Base-by-base conservation (phyloP, 2,113 vertebrate species). In the Pedetes capensis region DNA sequence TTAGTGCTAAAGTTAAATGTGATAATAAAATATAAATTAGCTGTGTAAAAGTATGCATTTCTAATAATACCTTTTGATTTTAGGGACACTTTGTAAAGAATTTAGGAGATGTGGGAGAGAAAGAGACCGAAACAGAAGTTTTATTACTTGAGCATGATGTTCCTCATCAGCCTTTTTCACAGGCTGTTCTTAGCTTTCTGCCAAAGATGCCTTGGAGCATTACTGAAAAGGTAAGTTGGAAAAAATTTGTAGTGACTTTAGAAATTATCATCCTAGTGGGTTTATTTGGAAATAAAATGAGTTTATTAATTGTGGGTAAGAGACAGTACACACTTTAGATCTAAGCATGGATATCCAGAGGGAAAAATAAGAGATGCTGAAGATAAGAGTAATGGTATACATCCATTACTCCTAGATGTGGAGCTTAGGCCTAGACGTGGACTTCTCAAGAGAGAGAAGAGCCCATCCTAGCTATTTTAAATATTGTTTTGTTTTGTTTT, bases 11-110 rank as follows among this genome's bases (percentile, higher is more conserved):
- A 84, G 32, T 53, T 68, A 61, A 81, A 29, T 76, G n/a, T n/a
- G n/a, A 39, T 79, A 49, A 11, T 69, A 49, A 76, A 57, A 34
- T 79, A 10, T 11, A 72, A 91, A 25, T 63, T 68, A 61, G 4
- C 74, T 74, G 4, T 39, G n/a, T n/a, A n/a, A 79, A 74, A 66
- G 37, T 93, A 53, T 11, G 47, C 32, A 5, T 94, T 85, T 90
- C 42, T 96, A 55, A 94, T 42, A 84, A 66, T 44, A 82, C 11
- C 8, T 96, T 47, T 97, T 94, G 59, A 71, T 97, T 93, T 97
- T 94, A 99, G 99, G 99, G 99, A 93, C 99, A 99, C 97, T 99
- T 99, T 98, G 99, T 99, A 51, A 99, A 98, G 96, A 99, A 98
- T 94, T 98, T 99, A 94, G 99, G 99, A 44, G 96, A 90, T 2